phyloP scores from a whole-genome alignment of 2,797 vertebrate genomes.

The Eptatretus atami region DNA sequence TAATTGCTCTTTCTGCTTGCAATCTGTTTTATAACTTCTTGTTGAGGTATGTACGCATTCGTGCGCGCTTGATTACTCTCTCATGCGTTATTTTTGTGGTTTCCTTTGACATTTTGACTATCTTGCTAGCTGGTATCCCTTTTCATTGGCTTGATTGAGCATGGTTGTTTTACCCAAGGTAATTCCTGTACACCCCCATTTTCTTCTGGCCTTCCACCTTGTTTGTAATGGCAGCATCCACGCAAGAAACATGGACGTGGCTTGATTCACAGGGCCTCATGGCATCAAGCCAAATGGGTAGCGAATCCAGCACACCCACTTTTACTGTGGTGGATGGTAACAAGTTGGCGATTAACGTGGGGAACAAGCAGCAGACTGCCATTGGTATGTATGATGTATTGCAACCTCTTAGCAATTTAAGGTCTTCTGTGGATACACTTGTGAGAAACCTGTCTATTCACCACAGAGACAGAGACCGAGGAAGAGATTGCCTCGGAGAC shows the following conservation, averaged over 20 bases:
- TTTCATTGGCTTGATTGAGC: too few species aligned
- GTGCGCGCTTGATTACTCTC: too few species aligned
- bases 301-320: neutral
- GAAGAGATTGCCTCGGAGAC: slow-evolving; percentile 9
- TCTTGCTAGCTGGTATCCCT: too few species aligned
- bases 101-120: too few species aligned
- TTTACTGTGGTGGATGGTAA: slow-evolving; percentile 1
- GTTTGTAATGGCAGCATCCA: neutral
- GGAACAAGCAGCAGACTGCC: slow-evolving; percentile 2
- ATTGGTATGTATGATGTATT: neutral
- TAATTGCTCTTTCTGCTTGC: too few species aligned
- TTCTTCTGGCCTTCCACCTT: neutral
- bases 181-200: neutral
- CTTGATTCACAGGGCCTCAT: slow-evolving; percentile 4
- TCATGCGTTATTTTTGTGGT: too few species aligned
- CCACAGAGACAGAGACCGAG: neutral
- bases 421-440: neutral
- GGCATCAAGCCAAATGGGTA: neutral
- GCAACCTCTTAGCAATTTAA: neutral
- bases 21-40: too few species aligned
- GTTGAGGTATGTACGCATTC: too few species aligned
- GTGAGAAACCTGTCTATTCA: neutral
- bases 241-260: slow-evolving; percentile 3
- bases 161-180: too few species aligned
- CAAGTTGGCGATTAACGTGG: slow-evolving; percentile 5